Conservation (phyloP, 1,140 invertebrate genomes). For the Andrena cerasifolii region DNA sequence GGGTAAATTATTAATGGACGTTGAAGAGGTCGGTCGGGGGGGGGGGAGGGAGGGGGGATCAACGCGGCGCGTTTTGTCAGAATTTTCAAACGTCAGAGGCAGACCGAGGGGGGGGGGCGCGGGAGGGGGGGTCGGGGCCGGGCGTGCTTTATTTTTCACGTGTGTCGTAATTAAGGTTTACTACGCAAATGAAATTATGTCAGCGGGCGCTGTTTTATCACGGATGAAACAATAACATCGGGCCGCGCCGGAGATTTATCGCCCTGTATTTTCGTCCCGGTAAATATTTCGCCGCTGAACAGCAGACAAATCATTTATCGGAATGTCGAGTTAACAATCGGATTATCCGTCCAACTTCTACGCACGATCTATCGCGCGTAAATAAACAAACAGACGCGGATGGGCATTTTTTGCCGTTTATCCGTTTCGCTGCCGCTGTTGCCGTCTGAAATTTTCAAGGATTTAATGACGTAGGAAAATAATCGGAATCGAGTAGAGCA, state of each 20-base stretch:
- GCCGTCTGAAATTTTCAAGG: conserved; percentile 34
- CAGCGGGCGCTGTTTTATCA: conserved; percentile 44
- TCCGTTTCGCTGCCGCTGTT: conserved; percentile 9
- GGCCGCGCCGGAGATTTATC: conserved; percentile 32
- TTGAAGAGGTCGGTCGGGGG: not conserved
- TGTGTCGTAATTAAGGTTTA: conserved; percentile 47
- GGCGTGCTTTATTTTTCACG: conserved; percentile 40
- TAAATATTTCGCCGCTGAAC: conserved; percentile 51
- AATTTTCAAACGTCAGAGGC: conserved; percentile 16
- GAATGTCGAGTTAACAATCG: conserved; percentile 56
- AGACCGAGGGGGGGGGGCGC: not conserved
- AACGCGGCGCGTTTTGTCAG: too few species aligned
- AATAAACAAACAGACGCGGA: conserved; percentile 44
- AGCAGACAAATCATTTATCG: conserved; percentile 55
- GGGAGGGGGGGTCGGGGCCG: too few species aligned
- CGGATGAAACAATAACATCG: conserved; percentile 47
- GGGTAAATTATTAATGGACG: conserved; percentile 41
- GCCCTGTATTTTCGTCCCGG: conserved; percentile 27
- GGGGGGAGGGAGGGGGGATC: not conserved
- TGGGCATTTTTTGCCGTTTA: conserved; percentile 46
- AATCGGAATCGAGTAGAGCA: conserved; percentile 21
- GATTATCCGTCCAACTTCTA: conserved; percentile 51
- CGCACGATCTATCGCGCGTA: conserved; percentile 39
- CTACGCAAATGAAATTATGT: conserved; percentile 47
- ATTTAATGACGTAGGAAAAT: conserved; percentile 47